phyloP scores from a whole-genome alignment of 2,113 vertebrate genomes.

The Sardina pilchardus region DNA sequence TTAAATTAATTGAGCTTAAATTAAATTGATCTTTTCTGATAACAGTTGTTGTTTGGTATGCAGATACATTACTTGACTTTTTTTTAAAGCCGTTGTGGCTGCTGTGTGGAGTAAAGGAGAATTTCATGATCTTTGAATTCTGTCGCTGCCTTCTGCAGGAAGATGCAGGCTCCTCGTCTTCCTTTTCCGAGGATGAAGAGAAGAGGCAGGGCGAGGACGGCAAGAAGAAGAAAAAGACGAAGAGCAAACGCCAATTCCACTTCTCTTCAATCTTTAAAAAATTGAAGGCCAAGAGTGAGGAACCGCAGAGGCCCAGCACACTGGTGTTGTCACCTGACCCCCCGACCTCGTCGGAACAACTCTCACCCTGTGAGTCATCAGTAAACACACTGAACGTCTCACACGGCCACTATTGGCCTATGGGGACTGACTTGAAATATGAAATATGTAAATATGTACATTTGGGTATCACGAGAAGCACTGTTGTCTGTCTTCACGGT shows the following conservation, averaged over 20 bases:
- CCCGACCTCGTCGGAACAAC: accelerated
- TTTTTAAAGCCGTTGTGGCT: neutral
- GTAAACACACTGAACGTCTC: neutral
- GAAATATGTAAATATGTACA: too few relatives aligned
- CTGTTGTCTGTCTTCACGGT: neutral
- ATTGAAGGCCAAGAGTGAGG: neutral
- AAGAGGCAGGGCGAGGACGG: slow-evolving; percentile 57
- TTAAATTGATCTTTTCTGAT: neutral
- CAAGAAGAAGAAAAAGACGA: slow-evolving; percentile 53
- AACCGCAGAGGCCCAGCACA: slow-evolving; percentile 33
- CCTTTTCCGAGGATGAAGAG: slow-evolving; percentile 62
- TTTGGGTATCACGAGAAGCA: neutral
- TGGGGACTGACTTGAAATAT: too few relatives aligned
- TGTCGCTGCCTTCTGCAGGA: slow-evolving; percentile 45
- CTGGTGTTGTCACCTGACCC: neutral
- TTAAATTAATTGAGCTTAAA: too few relatives aligned
- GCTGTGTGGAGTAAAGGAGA: neutral
- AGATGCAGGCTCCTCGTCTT: slow-evolving; percentile 39
- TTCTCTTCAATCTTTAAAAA: slow-evolving; percentile 57
- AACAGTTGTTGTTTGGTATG: neutral
- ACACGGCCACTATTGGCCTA: too few relatives aligned
- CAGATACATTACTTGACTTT: neutral
- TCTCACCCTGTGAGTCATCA: slow-evolving; percentile 61
- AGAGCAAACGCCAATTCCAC: slow-evolving; percentile 35
- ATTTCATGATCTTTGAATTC: neutral